phyloP scores from a whole-genome alignment of 2,797 vertebrate species.

The Chloroceryle amazona region DNA sequence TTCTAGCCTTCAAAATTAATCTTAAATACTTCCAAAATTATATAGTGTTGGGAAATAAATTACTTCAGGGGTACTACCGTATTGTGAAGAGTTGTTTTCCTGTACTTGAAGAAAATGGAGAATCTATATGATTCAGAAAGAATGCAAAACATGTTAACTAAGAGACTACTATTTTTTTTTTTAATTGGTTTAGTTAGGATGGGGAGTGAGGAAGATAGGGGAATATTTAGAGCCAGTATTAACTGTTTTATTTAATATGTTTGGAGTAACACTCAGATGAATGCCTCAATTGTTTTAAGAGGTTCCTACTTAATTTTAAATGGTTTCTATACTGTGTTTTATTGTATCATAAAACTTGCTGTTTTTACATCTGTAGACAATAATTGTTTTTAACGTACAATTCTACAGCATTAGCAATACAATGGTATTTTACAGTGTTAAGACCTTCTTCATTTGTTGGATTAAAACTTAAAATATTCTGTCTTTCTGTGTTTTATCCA shows the following conservation, averaged over 20 bases:
- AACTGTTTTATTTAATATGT: slow-evolving; percentile 64
- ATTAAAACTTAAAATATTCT: slow-evolving; percentile 75
- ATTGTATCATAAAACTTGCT: slow-evolving; percentile 77
- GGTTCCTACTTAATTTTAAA: slow-evolving; percentile 75
- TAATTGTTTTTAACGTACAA: slow-evolving; percentile 78
- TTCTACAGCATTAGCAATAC: slow-evolving; percentile 64
- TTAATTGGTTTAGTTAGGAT: slow-evolving; percentile 46
- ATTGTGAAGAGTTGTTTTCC: slow-evolving; percentile 45
- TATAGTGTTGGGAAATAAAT: slow-evolving; percentile 5
- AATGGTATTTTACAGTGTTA: slow-evolving; percentile 62
- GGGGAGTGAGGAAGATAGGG: background rate
- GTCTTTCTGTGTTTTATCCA: slow-evolving; percentile 38
- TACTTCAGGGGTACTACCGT: slow-evolving; percentile 1
- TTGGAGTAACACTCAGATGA: slow-evolving; percentile 68
- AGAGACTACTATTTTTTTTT: slow-evolving; percentile 37
- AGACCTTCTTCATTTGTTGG: slow-evolving; percentile 58
- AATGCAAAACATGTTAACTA: slow-evolving; percentile 12
- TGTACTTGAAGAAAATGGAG: slow-evolving; percentile 60
- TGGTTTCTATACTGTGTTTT: slow-evolving; percentile 79
- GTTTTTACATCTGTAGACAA: slow-evolving; percentile 81
- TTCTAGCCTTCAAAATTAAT: slow-evolving; percentile 28
- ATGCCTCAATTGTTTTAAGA: slow-evolving; percentile 71
- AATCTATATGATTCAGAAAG: slow-evolving; percentile 29
- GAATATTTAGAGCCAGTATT: slow-evolving; percentile 52
- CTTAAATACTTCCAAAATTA: slow-evolving; percentile 22